phyloP scores from a whole-genome alignment of 1,140 invertebrate genomes.

The Drosophila asahinai region DNA sequence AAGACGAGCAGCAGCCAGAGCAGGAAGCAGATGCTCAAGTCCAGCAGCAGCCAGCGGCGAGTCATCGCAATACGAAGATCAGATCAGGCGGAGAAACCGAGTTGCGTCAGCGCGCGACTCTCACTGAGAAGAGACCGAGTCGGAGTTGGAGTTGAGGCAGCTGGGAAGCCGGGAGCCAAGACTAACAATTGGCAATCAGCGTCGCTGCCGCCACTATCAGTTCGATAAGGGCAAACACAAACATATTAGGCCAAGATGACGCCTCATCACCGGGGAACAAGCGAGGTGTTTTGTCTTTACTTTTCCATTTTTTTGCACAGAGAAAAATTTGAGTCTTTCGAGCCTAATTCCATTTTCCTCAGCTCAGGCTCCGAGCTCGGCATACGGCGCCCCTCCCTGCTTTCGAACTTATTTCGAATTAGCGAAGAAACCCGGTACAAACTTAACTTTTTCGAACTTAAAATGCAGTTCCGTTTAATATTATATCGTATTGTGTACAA shows the following conservation, averaged over 20 bases:
- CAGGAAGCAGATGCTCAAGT: too few relatives aligned
- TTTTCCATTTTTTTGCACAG: neutral
- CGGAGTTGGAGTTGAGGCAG: neutral
- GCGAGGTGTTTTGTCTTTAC: neutral
- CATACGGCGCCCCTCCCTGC: too few relatives aligned
- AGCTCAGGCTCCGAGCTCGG: neutral
- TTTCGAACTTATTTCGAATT: too few relatives aligned
- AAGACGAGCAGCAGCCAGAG: neutral
- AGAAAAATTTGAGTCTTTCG: neutral
- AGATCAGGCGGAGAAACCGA: conserved; percentile 19
- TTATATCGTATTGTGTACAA: conserved; percentile 5
- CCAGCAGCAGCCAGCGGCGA: neutral
- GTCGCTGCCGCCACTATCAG: conserved; percentile 40
- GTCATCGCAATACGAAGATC: conserved; percentile 3
- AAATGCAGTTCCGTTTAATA: neutral
- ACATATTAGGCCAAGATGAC: conserved; percentile 38
- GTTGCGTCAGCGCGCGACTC: conserved; percentile 21
- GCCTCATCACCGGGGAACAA: conserved; percentile 10
- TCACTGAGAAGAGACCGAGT: conserved; percentile 35
- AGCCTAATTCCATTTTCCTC: too few relatives aligned
- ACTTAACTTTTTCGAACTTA: neutral
- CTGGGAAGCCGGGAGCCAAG: conserved; percentile 15
- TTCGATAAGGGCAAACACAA: conserved; percentile 36
- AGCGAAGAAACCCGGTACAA: neutral
- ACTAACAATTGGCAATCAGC: conserved; percentile 58